Percentiles rank a stretch among this genome's conserved stretches.
Evolutionary conservation across 1,140 invertebrate species (phyloP).

Genomic region (Papilio polytes): DNA sequence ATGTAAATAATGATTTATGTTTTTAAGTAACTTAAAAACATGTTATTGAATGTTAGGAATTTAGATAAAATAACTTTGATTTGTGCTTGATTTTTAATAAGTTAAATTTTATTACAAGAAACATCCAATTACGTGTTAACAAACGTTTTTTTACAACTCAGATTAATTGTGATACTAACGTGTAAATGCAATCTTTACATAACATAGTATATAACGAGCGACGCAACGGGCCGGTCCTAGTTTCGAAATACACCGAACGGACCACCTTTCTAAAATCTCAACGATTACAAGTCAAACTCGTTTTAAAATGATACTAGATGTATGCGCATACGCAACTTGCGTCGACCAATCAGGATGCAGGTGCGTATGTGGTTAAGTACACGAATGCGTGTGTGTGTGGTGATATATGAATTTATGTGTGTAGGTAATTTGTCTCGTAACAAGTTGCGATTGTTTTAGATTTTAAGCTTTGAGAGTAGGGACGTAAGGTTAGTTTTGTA

Average conservation of each 20-base stretch:
- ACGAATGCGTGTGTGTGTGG: slow-evolving; percentile 4
- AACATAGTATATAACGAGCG: slow-evolving; percentile 38
- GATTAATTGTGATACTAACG: slow-evolving; percentile 29
- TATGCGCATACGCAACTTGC: slow-evolving; percentile 29
- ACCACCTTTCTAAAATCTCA: slow-evolving; percentile 40
- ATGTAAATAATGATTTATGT: no score
- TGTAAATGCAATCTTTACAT: slow-evolving; percentile 37
- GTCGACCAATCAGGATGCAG: slow-evolving; percentile 17
- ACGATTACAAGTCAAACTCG: slow-evolving; percentile 32
- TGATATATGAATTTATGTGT: slow-evolving; percentile 31
- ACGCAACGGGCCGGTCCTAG: slow-evolving; percentile 34
- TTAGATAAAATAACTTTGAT: no score
- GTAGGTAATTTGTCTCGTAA: slow-evolving; percentile 36
- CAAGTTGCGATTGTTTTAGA: neutral
- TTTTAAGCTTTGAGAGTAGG: neutral
- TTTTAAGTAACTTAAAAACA: no score
- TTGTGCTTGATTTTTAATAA: no score
- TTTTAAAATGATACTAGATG: slow-evolving; percentile 32
- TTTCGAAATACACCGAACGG: slow-evolving; percentile 33
- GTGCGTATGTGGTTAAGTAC: neutral
- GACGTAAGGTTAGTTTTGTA: neutral
- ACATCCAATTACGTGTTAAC: neutral
- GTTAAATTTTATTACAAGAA: no score
- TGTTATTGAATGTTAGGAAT: no score
- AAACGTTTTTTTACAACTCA: neutral